Evolutionary conservation across 2,113 vertebrate genomes (phyloP), one percentile per base, ranked within the genome.

Genomic region (Lophotis ruficrista): DNA sequence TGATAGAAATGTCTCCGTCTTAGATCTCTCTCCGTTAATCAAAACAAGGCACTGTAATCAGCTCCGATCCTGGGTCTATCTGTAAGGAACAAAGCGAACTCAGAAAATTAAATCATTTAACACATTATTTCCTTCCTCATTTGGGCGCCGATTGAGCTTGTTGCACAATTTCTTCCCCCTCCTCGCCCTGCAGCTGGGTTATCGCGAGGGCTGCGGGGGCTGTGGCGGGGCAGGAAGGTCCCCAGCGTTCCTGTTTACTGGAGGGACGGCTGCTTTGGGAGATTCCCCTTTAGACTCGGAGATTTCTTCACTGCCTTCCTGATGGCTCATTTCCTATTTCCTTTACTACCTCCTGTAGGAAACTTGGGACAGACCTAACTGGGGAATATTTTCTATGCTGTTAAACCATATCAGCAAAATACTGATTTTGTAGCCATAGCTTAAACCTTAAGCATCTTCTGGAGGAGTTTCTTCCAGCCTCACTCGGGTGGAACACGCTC

Each of bases 41-140:
- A 96, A 97, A 97, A 96, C 93, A 88, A 87, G 83, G 85, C 79
- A 96, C 94, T 96, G 38, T 96, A 97, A 96, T 96, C 94, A 83
- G 89, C 70, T 79, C 87, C 70, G 6, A 81, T 89, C 90, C 96
- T 94, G 81, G 37, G 83, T 72, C 73, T 97, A 97, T 97, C 97
- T 97, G 93, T 41, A 90, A 94, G 97, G 96, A 98, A 95, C 95
- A 96, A 93, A 92, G 95, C 45, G 17, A 97, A 90, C 89, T 85
- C 84, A 83, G 94, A 96, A 69, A 97, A 96, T 96, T 96, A 96
- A 96, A 97, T 97, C 97, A 97, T 96, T 97, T 97, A 97, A 94
- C 97, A 96, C 89, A 85, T 94, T 93, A 82, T 96, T 98, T 98
- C 98, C 98, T 98, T 98, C 98, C 98, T 97, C 97, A 97, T 98